Evolutionary conservation across 2,113 vertebrate genomes (phyloP).

Genomic region (Labeo rohita): DNA sequence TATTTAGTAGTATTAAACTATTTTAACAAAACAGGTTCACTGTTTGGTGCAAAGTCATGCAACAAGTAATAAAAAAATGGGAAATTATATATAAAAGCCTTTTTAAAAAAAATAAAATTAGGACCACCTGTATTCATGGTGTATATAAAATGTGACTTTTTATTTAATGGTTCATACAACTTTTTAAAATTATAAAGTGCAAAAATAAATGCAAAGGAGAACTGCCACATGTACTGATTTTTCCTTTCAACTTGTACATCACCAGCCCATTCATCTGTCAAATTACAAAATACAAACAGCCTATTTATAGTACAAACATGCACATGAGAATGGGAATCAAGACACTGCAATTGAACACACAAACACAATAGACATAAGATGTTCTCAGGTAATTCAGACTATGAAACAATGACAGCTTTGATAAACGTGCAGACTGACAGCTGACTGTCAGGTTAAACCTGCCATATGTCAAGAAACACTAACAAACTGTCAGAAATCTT

Average conservation of each 20-base stretch:
- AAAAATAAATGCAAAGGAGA: no score
- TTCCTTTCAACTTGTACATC: background rate
- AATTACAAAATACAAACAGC: background rate
- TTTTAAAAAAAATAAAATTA: no score
- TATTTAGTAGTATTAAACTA: background rate
- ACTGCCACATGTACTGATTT: no score
- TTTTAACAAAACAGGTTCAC: background rate
- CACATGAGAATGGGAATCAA: background rate
- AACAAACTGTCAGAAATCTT: background rate
- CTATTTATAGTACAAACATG: background rate
- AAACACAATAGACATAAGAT: background rate
- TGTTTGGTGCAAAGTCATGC: background rate
- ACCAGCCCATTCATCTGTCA: background rate
- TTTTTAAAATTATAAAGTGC: no score
- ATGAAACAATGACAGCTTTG: background rate
- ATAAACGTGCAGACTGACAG: background rate
- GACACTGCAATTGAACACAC: background rate
- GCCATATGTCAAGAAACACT: background rate
- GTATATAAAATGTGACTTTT: no score
- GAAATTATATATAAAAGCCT: background rate
- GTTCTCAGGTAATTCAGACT: background rate
- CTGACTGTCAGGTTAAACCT: conserved; percentile 5
- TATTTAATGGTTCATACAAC: no score
- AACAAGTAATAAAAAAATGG: background rate
- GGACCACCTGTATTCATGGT: no score